These are phyloP conservation scores for Oryzias javanicus DNA, from an alignment of 2,113 vertebrate genomes.

Conservation along the genomic window DNA sequence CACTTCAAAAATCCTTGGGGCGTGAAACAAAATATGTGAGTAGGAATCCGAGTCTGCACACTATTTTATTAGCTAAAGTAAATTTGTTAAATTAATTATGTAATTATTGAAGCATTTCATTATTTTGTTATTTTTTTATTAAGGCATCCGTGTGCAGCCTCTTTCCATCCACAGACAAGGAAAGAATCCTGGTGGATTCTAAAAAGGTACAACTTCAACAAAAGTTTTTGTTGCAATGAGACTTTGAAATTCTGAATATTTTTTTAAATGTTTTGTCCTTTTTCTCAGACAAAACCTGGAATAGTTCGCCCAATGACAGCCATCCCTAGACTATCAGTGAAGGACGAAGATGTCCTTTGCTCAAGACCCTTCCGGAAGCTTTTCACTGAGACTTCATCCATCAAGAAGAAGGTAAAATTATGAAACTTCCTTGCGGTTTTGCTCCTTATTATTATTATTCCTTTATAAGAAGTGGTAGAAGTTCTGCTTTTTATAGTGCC, in stretches of 20 bases:
- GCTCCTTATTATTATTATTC: too few species aligned
- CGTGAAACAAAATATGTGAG: constrained; percentile 98
- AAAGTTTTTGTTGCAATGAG: not conserved
- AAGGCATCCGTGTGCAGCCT: constrained; percentile 82
- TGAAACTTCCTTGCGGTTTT: not conserved
- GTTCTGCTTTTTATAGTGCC: too few species aligned
- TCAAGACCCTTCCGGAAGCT: constrained; percentile 81
- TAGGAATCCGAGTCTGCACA: constrained; percentile 22
- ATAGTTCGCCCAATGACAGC: constrained; percentile 83
- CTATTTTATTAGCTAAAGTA: too few species aligned
- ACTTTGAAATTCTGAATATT: not conserved
- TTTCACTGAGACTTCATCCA: constrained; percentile 63
- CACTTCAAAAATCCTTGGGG: constrained; percentile 79
- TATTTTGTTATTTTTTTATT: constrained; percentile 11
- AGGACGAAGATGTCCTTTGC: constrained; percentile 72
- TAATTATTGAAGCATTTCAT: too few species aligned
- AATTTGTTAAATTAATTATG: not conserved
- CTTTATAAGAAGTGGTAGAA: too few species aligned
- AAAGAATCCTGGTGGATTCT: constrained; percentile 74
- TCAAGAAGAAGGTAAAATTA: constrained; percentile 77
- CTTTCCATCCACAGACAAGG: constrained; percentile 48
- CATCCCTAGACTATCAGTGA: constrained; percentile 75
- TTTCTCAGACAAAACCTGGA: constrained; percentile 85
- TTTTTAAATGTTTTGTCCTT: constrained; percentile 34
- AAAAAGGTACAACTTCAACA: constrained; percentile 26